These are phyloP conservation scores for Scaptomyza polygonia DNA, from an alignment of 2,888 invertebrate species.

Conservation along the genomic window DNA sequence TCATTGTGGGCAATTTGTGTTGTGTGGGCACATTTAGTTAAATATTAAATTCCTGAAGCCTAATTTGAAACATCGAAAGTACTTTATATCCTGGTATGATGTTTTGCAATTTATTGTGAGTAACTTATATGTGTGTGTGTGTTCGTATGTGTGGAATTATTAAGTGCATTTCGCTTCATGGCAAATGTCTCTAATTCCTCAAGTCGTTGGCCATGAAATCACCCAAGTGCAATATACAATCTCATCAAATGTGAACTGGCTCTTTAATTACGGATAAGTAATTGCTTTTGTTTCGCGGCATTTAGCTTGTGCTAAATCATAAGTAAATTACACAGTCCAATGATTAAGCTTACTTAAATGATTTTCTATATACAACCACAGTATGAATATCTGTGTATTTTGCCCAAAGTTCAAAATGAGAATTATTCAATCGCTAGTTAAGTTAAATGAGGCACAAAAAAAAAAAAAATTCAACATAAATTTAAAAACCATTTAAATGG, in stretches of 20 bases:
- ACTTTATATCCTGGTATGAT: constrained; percentile 1
- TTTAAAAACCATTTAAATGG: not conserved
- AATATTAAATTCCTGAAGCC: constrained; percentile 13
- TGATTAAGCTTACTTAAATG: constrained; percentile 16
- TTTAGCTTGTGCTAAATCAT: constrained; percentile 26
- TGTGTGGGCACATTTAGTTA: not conserved
- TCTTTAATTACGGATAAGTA: constrained; percentile 30
- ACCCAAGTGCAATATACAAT: constrained; percentile 15
- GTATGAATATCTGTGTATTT: not conserved
- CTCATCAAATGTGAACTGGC: constrained; percentile 7
- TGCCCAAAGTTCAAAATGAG: no score
- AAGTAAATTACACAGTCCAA: constrained; percentile 40
- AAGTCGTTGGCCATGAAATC: constrained; percentile 10
- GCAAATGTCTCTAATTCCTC: constrained; percentile 2
- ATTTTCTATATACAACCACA: constrained; percentile 9
- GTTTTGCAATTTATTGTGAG: constrained; percentile 12
- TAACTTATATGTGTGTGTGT: constrained; percentile 2
- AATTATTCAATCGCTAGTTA: no score
- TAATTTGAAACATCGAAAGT: not conserved
- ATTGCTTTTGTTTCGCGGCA: constrained; percentile 21
- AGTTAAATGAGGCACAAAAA: no score
- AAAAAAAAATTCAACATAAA: no score
- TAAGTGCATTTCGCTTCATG: constrained; percentile 5
- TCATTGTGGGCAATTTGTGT: constrained; percentile 1
- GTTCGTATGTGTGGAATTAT: constrained; percentile 14